These are phyloP conservation scores for Nomada ferruginata DNA, from an alignment of 2,888 invertebrate species.

Conservation along the genomic window DNA sequence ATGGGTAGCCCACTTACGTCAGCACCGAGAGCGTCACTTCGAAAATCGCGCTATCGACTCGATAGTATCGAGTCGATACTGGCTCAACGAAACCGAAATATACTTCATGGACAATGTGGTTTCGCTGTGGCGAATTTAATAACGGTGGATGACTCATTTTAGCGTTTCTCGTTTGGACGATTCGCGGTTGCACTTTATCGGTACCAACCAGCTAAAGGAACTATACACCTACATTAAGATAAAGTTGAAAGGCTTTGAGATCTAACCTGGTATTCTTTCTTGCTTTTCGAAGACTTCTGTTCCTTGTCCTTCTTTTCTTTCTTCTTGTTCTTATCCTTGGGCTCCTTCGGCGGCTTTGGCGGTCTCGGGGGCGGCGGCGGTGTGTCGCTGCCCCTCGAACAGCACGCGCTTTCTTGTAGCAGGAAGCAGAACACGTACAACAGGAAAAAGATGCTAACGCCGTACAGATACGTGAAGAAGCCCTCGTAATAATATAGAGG, in stretches of 20 bases:
- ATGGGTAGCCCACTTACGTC: conserved; percentile 69
- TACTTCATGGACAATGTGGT: conserved; percentile 37
- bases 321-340: conserved; percentile 89
- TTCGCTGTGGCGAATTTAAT: not conserved
- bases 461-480: conserved; percentile 97
- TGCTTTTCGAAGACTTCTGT: conserved; percentile 86
- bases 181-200: not conserved
- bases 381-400: conserved; percentile 88
- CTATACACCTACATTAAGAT: too few species aligned
- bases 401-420: conserved; percentile 95
- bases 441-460: conserved; percentile 96
- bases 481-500: conserved; percentile 97
- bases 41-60: conserved; percentile 35
- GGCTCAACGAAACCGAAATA: conserved; percentile 38
- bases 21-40: conserved; percentile 48
- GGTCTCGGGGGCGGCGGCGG: conserved; percentile 88
- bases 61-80: conserved; percentile 32
- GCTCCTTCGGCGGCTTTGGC: conserved; percentile 87
- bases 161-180: not conserved
- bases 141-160: not conserved
- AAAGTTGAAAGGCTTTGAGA: not conserved
- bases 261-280: conserved; percentile 85
- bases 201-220: too few species aligned
- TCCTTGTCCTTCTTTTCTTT: conserved; percentile 87
- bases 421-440: conserved; percentile 97